Base-by-base conservation (phyloP, 1,140 invertebrate species). In the Cyrtorhinus lividipennis region DNA sequence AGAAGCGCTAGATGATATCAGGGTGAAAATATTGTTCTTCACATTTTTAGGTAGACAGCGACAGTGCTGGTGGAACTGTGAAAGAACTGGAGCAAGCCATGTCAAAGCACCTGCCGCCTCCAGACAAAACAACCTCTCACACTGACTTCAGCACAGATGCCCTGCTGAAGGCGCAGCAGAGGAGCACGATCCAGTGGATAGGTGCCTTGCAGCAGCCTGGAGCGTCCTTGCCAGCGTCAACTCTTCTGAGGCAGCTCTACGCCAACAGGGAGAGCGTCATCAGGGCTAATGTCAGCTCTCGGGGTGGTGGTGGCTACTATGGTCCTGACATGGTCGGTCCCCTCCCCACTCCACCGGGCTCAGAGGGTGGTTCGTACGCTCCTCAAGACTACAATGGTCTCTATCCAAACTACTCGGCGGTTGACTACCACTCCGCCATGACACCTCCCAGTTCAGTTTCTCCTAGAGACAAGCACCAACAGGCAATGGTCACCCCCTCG, bases 1-100 rank as follows among this genome's bases (percentile, higher is more conserved):
- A n/a, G n/a, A n/a, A n/a, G n/a, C n/a, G n/a, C n/a, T n/a, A n/a
- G n/a, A n/a, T n/a, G n/a, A n/a, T n/a, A n/a, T n/a, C n/a, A n/a
- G n/a, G n/a, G n/a, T n/a, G n/a, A n/a, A n/a, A n/a, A n/a, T n/a
- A 38, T 8, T 15, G 15, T 38, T 38, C 30, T 38, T 38, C 5
- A 38, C 15, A 8, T 38, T 74, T 74, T 2, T 69, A 74, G 24
- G 74, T 75, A 22, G 73, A 69, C 20, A 63, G 62, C 18, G 69
- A 68, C 26, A 30, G 62, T 30, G 66, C 69, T 8, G 75, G 72
- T 2, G 78, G 76, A 1, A 81, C 85, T 0, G 90, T 93, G 0
- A 91, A 92, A 72, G 92, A 95, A 69, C 76, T 95, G 65, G 92
- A 97, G 73, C 90, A 94, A 69, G 92, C 90, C 13, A 97, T 95